Percentiles rank a stretch among this genome's conserved stretches.
Conservation (phyloP, 2,888 invertebrate species). For the Rhagonycha lutea region DNA sequence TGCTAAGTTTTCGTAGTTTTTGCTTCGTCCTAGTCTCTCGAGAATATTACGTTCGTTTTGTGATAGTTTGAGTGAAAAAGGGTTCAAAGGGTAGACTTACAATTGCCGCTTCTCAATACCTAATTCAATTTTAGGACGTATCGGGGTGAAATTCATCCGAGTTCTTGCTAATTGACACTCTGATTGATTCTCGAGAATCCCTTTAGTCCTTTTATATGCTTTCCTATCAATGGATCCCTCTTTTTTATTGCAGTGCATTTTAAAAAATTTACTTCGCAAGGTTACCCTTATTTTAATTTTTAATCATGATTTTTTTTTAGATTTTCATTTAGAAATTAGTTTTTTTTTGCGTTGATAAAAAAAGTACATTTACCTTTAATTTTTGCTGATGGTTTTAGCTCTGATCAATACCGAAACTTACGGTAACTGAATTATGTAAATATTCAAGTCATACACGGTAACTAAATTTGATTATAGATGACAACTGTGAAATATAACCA, state of each 20-base stretch:
- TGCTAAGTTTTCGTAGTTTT: background rate
- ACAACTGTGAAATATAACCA: too few species aligned
- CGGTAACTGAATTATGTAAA: too few species aligned
- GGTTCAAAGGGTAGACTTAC: slow-evolving; percentile 39
- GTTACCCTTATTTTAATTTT: background rate
- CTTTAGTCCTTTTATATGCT: slow-evolving; percentile 38
- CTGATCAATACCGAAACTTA: too few species aligned
- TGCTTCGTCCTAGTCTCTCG: background rate
- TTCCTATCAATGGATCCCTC: background rate
- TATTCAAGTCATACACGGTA: too few species aligned
- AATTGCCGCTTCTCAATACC: slow-evolving; percentile 35
- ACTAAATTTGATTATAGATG: too few species aligned
- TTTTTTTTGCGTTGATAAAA: too few species aligned
- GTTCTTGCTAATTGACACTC: slow-evolving; percentile 47
- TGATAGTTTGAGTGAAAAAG: slow-evolving; percentile 3
- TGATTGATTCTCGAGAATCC: slow-evolving; percentile 47
- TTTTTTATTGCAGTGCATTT: background rate
- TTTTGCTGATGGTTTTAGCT: too few species aligned
- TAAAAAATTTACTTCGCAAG: background rate
- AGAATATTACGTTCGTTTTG: background rate
- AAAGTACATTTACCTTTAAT: too few species aligned
- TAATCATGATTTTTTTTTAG: background rate
- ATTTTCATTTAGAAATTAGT: too few species aligned
- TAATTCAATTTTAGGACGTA: slow-evolving; percentile 44
- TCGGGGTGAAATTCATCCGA: slow-evolving; percentile 39